Evolutionary conservation across 2,113 vertebrate species (phyloP).

Genomic region (Scortum barcoo): DNA sequence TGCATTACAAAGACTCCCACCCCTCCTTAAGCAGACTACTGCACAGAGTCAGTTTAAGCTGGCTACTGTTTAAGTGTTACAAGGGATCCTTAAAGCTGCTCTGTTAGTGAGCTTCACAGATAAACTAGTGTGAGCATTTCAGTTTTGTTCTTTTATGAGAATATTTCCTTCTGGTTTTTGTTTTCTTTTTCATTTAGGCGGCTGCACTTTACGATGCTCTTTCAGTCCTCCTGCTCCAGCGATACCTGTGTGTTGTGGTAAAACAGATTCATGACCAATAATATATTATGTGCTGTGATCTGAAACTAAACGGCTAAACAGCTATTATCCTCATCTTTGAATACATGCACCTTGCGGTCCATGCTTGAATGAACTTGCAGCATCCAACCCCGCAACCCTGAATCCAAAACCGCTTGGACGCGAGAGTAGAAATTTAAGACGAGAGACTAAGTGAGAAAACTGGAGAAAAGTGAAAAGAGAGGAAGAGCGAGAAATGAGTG

Average conservation of each 20-base stretch:
- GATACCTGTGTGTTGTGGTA: not conserved
- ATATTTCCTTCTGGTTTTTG: not conserved
- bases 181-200: not conserved
- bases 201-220: not conserved
- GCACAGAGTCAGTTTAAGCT: not conserved
- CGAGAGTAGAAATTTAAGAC: slow-evolving; percentile 55
- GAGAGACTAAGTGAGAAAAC: slow-evolving; percentile 46
- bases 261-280: slow-evolving; percentile 20
- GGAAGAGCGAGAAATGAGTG: slow-evolving; percentile 37
- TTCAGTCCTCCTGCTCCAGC: not conserved
- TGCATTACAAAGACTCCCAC: slow-evolving; percentile 21
- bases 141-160: not conserved
- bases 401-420: slow-evolving; percentile 28
- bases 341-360: slow-evolving; percentile 30
- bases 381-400: slow-evolving; percentile 42
- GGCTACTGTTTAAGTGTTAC: slow-evolving; percentile 9
- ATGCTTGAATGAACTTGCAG: slow-evolving; percentile 39
- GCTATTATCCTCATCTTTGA: slow-evolving; percentile 55
- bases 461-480: slow-evolving; percentile 41
- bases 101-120: not conserved
- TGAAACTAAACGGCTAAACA: slow-evolving; percentile 55
- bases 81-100: not conserved
- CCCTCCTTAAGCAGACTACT: not conserved
- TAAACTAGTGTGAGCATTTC: not conserved
- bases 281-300: slow-evolving; percentile 50